Evolutionary conservation across 2,888 invertebrate species (phyloP).

Genomic region (Mesorhabditis spiculigera): DNA sequence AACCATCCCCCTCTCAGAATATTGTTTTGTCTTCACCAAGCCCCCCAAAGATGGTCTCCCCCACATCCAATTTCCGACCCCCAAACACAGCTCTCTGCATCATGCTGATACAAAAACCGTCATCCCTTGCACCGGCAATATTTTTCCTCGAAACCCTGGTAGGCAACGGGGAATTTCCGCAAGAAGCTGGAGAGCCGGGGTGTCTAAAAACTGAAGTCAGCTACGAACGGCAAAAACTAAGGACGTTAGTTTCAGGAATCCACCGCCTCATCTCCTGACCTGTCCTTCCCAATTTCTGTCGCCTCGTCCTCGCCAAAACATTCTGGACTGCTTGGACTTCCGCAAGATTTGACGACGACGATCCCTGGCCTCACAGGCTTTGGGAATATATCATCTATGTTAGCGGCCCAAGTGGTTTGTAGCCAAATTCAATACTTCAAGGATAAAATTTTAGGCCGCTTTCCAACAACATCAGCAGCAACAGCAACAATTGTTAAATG

Average conservation of each 20-base stretch:
- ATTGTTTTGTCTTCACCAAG: too few species aligned
- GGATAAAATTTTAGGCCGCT: conserved; percentile 15
- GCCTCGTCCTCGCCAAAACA: conserved; percentile 35
- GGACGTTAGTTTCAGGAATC: conserved; percentile 38
- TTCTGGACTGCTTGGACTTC: conserved; percentile 7
- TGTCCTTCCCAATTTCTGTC: conserved; percentile 24
- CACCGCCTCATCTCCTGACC: conserved; percentile 45
- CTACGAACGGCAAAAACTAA: background rate
- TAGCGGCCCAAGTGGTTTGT: background rate
- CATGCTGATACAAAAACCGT: too few species aligned
- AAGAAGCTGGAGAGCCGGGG: too few species aligned
- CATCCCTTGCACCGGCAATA: too few species aligned
- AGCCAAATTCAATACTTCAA: background rate
- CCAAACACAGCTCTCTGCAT: too few species aligned
- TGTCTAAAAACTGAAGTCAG: background rate
- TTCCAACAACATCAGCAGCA: conserved; percentile 13
- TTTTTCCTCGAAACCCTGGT: too few species aligned
- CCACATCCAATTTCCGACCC: too few species aligned
- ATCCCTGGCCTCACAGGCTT: conserved; percentile 33
- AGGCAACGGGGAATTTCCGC: too few species aligned
- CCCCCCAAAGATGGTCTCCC: too few species aligned
- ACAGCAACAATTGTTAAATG: conserved; percentile 5
- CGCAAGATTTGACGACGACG: conserved; percentile 34
- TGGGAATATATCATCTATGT: background rate
- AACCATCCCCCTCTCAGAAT: too few species aligned